These are phyloP conservation scores for Cecidostiba fungosa DNA, from an alignment of 2,888 invertebrate species.

Conservation along the genomic window DNA sequence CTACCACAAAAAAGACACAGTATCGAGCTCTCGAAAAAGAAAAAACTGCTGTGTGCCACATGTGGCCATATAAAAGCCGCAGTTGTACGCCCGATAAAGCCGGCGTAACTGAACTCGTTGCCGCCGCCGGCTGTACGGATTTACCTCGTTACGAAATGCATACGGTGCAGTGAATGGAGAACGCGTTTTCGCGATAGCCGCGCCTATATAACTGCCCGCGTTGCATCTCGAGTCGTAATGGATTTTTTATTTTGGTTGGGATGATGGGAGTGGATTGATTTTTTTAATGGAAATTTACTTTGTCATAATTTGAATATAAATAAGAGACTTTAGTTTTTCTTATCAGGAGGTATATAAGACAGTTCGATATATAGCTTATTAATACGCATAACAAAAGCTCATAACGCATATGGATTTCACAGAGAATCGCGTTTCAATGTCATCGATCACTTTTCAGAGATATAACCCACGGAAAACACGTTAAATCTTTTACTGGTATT, in stretches of 20 bases:
- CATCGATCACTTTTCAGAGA: slow-evolving; percentile 34
- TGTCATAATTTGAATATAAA: too few relatives aligned
- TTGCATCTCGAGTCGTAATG: background rate
- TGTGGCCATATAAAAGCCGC: background rate
- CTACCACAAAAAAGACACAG: background rate
- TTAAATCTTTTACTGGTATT: slow-evolving; percentile 20
- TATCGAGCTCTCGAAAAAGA: background rate
- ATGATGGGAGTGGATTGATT: background rate
- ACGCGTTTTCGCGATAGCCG: background rate
- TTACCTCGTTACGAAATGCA: slow-evolving; percentile 46
- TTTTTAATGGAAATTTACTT: too few relatives aligned
- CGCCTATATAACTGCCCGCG: background rate
- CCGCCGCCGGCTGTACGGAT: slow-evolving; percentile 17
- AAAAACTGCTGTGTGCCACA: slow-evolving; percentile 8
- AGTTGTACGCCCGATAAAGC: slow-evolving; percentile 2
- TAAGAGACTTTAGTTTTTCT: too few relatives aligned
- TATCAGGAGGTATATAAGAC: too few relatives aligned
- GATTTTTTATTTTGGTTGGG: background rate
- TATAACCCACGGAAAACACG: slow-evolving; percentile 1
- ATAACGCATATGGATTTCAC: slow-evolving; percentile 27
- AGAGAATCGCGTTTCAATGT: slow-evolving; percentile 36
- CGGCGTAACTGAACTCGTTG: background rate
- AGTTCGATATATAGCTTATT: too few relatives aligned
- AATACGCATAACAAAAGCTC: too few relatives aligned
- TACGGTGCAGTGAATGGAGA: slow-evolving; percentile 4